Evolutionary conservation across 2,888 invertebrate genomes (phyloP), one percentile per base, ranked within the genome.

Genomic region (Halictus ligatus): DNA sequence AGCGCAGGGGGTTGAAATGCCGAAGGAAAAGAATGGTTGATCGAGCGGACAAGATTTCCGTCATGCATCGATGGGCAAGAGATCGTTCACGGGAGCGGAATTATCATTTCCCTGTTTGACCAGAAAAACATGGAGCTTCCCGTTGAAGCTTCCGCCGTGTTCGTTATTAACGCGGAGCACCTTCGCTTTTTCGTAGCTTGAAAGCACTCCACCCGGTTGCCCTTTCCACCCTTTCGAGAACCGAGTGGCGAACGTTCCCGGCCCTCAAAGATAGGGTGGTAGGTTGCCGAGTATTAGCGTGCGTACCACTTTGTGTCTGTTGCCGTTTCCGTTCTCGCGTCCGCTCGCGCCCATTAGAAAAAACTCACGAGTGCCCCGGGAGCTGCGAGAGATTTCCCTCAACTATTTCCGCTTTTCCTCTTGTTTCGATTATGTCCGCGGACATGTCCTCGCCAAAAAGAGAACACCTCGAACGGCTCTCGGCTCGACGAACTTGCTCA

Each of bases 141-240:
- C 40, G 69, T 85, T 71, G 80, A 74, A 81, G 82, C 72, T 84
- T 84, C 73, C 73, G 48, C 69, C 74, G 75, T 75, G 76, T 40
- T 83, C 86, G 86, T 90, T 90, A 90, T 88, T 89, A 89, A 89
- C 90, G 85, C 85, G 75, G 87, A 35, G 85, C 88, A 77, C 86
- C 86, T 88, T 87, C 80, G 78, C 84, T 90, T 90, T 89, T 90
- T 85, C 84, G 80, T 77, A 67, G 43, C 77, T 85, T 76, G 86
- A 88, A 90, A 88, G 86, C 85, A 81, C 87, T 90, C 87, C 83
- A 83, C 78, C 75, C 78, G 75, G 71, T 18, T 8, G 85, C 78
- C 77, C 83, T 78, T 88, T 85, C 87, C 79, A 78, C 69, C 78
- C 74, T 84, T 88, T 84, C 85, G 77, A 82, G 88, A 85, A 58